phyloP scores from a whole-genome alignment of 2,888 invertebrate genomes.

The Sisyra terminalis region DNA sequence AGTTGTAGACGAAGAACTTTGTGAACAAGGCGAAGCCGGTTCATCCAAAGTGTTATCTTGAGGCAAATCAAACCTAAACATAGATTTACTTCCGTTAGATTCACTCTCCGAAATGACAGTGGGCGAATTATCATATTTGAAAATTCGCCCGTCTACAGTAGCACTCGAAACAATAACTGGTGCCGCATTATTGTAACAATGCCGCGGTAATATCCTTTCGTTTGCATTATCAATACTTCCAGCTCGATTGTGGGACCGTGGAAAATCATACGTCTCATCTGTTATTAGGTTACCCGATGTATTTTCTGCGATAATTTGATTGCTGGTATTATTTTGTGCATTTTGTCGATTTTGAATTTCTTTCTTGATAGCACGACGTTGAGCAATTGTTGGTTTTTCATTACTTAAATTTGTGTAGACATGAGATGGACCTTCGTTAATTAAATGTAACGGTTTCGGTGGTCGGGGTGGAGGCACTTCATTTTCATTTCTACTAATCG shows the following conservation, averaged over 20 bases:
- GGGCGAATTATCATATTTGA: slow-evolving; percentile 35
- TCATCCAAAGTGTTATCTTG: slow-evolving; percentile 17
- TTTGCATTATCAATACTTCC: slow-evolving; percentile 20
- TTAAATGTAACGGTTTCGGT: slow-evolving; percentile 50
- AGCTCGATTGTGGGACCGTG: slow-evolving; percentile 36
- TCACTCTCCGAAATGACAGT: slow-evolving; percentile 9
- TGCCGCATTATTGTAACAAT: slow-evolving; percentile 45
- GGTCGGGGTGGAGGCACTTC: slow-evolving; percentile 42
- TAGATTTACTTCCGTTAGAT: neutral
- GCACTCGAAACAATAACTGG: slow-evolving; percentile 22
- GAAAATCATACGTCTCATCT: slow-evolving; percentile 53
- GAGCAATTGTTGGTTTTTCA: slow-evolving; percentile 15
- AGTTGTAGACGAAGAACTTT: slow-evolving; percentile 29
- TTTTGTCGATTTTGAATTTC: neutral
- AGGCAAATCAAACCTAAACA: neutral
- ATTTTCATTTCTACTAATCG: slow-evolving; percentile 18
- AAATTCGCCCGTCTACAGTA: slow-evolving; percentile 32
- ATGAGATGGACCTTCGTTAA: slow-evolving; percentile 26
- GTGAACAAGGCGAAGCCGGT: slow-evolving; percentile 31
- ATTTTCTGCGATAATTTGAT: neutral
- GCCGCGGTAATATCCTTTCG: slow-evolving; percentile 23
- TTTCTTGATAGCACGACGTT: slow-evolving; percentile 2
- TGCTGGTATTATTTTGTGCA: neutral
- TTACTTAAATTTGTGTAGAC: slow-evolving; percentile 29
- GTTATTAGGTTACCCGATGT: slow-evolving; percentile 12